These are phyloP conservation scores for Drosophila ambigua DNA, from an alignment of 1,140 invertebrate species.

Conservation along the genomic window DNA sequence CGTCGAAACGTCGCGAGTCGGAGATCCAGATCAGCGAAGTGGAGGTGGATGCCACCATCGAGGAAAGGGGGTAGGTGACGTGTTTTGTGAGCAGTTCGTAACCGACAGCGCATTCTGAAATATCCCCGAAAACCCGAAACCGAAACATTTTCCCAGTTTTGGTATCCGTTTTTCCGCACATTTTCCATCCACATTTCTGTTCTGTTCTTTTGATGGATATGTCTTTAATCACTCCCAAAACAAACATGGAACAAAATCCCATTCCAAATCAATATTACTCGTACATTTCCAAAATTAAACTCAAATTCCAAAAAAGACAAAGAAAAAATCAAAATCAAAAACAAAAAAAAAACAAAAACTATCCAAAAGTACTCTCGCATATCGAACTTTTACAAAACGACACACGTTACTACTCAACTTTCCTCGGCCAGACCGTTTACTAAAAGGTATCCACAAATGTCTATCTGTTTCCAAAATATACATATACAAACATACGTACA, in stretches of 20 bases:
- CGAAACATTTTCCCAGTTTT: not conserved
- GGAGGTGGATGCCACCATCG: conserved; percentile 88
- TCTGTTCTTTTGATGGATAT: conserved; percentile 19
- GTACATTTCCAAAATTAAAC: conserved; percentile 31
- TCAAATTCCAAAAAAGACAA: conserved; percentile 7
- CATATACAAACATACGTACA: conserved; percentile 16
- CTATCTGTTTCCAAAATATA: conserved; percentile 45
- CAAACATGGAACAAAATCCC: conserved; percentile 5
- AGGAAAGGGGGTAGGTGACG: conserved; percentile 92
- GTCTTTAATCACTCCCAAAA: conserved; percentile 27
- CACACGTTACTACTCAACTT: conserved; percentile 86
- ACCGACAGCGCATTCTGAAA: conserved; percentile 10
- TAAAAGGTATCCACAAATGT: conserved; percentile 85
- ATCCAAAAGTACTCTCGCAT: conserved; percentile 74
- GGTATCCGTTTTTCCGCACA: conserved; percentile 9
- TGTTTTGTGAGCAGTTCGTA: conserved; percentile 74
- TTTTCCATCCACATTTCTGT: conserved; percentile 20
- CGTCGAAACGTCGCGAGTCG: conserved; percentile 91
- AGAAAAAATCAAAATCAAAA: conserved; percentile 24
- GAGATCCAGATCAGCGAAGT: conserved; percentile 93
- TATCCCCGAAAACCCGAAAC: too few relatives aligned
- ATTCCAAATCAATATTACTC: conserved; percentile 21
- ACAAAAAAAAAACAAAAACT: conserved; percentile 23
- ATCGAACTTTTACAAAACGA: conserved; percentile 85
- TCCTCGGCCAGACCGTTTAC: conserved; percentile 84